Evolutionary conservation across 1,140 invertebrate species (phyloP), one percentile per base, ranked within the genome.

Genomic region (Drosophila lowei): DNA sequence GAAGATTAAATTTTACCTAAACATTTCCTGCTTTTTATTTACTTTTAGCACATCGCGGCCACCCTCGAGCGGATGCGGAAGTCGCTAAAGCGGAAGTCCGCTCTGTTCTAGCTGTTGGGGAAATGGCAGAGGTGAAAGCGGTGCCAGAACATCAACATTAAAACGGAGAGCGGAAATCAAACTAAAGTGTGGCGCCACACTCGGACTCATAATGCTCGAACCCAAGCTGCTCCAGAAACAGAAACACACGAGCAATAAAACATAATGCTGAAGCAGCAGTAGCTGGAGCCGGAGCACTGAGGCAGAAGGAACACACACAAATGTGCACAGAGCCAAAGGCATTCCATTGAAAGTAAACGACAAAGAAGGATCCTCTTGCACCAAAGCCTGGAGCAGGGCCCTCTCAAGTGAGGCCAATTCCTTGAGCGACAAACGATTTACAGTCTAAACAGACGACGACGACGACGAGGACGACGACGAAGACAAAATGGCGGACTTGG

Each of bases 401-500:
- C 58, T 34, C 58, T 48, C 42, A 57, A 64, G 58, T 42, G 48
- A 15, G 46, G 49, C 52, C 49, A 65, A 25, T 53, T 23, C 59
- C 46, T 52, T 56, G 46, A 79, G 65, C 62, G 53, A 66, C 62
- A 63, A 77, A 50, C 77, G 71, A 70, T 83, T 88, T 11, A 11
- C 34, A 13, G 34, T 64, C 55, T 52, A 58, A 83, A 54, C 55
- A 63, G 28, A 34, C 63, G 57, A 25, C 47, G 65, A 49, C 63
- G 58, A 55, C 43, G 53, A 49, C 30, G 44, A n/a, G n/a, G n/a
- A 18, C 18, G 18, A 2, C 18, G 18, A 18, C 18, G 1, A 15
- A n/a, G 49, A 55, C 50, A 70, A 55, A 53, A 91, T 91, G 95
- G 93, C 94, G 38, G 96, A 96, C 85, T 93, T 95, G 80, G 96